These are phyloP conservation scores for Calcarius lapponicus DNA, from an alignment of 2,797 vertebrate species.

Conservation along the genomic window DNA sequence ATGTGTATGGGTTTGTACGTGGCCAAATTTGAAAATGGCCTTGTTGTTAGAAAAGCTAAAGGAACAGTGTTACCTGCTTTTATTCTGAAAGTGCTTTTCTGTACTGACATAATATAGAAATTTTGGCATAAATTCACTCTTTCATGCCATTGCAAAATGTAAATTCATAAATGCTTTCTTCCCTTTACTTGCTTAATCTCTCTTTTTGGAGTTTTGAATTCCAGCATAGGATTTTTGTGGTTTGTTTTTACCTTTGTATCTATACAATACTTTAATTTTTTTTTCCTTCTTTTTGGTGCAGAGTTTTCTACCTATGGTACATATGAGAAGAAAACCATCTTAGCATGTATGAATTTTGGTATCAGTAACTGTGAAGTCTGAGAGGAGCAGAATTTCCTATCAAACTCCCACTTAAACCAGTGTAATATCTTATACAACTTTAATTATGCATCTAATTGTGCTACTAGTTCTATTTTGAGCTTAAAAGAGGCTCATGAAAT, in stretches of 20 bases:
- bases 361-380: not conserved
- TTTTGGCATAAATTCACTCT: not conserved
- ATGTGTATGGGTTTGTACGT: not conserved
- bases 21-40: not conserved
- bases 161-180: not conserved
- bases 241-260: not conserved
- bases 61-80: not conserved
- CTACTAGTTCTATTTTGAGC: not conserved
- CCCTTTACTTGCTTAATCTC: not conserved
- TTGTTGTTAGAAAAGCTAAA: not conserved
- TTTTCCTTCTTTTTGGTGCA: not conserved
- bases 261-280: not conserved
- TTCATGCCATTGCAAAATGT: not conserved
- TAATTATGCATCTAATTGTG: not conserved
- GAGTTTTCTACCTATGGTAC: not conserved
- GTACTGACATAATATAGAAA: not conserved
- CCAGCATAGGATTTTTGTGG: not conserved
- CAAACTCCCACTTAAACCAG: not conserved
- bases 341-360: not conserved
- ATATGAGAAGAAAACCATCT: not conserved
- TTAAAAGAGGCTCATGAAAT: not conserved
- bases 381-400: not conserved
- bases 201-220: not conserved
- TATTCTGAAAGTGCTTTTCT: not conserved
- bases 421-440: not conserved